Evolutionary conservation across 2,888 invertebrate genomes (phyloP).

Genomic region (Napeogenes inachia): DNA sequence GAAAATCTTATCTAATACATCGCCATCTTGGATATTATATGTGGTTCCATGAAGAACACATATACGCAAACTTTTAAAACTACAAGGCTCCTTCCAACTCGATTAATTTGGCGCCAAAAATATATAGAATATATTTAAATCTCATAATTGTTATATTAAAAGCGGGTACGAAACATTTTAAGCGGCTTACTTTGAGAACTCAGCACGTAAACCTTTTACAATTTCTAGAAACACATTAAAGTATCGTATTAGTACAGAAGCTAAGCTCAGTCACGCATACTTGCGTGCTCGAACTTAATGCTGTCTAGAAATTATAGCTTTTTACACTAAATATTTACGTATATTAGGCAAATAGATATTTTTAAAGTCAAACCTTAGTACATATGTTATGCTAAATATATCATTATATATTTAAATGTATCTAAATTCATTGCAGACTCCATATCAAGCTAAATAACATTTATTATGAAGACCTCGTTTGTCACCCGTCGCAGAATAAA

Average conservation of each 20-base stretch:
- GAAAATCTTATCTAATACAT: too few species aligned
- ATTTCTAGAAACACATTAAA: conserved; percentile 1
- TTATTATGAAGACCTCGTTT: not conserved
- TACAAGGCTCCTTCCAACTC: too few species aligned
- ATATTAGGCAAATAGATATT: not conserved
- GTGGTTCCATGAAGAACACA: too few species aligned
- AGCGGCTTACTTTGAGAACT: not conserved
- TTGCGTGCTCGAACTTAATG: conserved; percentile 19
- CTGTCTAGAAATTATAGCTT: not conserved
- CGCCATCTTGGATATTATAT: too few species aligned
- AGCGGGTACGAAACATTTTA: too few species aligned
- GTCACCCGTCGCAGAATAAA: not conserved
- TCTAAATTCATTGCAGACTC: not conserved
- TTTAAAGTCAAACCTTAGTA: too few species aligned
- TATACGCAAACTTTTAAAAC: too few species aligned
- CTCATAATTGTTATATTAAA: too few species aligned
- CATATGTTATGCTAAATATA: too few species aligned
- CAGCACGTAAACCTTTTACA: conserved; percentile 18
- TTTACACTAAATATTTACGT: not conserved
- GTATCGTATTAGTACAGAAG: conserved; percentile 14
- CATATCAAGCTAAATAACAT: not conserved
- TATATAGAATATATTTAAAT: too few species aligned
- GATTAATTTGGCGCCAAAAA: too few species aligned
- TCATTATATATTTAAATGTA: too few species aligned
- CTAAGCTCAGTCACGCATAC: conserved; percentile 20